Evolutionary conservation across 2,113 vertebrate genomes (phyloP), one percentile per base, ranked within the genome.

Genomic region (Trinectes maculatus): DNA sequence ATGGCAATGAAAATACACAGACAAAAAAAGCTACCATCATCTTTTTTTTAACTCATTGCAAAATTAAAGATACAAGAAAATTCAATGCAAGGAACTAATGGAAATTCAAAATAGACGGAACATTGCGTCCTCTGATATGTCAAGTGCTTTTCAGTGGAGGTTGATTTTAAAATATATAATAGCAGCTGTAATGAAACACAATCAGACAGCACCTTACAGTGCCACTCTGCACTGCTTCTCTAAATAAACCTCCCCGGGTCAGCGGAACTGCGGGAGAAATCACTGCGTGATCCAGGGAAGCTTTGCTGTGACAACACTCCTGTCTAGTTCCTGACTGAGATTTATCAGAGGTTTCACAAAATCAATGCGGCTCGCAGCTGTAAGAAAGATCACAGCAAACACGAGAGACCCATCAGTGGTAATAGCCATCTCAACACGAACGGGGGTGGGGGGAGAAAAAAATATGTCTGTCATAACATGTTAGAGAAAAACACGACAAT

Each of bases 261-360:
- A 83, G 72, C 21, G 71, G 57, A 80, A 49, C 86, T 80, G 85
- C 78, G 57, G 77, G 71, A 84, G 70, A 85, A 88, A 89, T 89
- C 83, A 69, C 69, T 31, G 75, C 25, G 42, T 71, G 85, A 91
- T 90, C 89, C 77, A n/a, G 73, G 55, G 67, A 85, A 86, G 89
- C 89, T 91, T 90, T 89, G 87, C 89, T 86, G 83, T 88, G 64
- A 79, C 84, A 88, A 89, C 85, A 83, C 75, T 71, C 66, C 78
- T 59, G 83, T 88, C 82, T 87, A 73, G 82, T 88, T 89, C 78
- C 75, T 81, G 86, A 82, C 82, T 83, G 77, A 81, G 83, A 86
- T 86, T 90, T 86, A 90, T 90, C 86, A 87, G 82, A 89, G 80
- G 79, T 90, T 84, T 87, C 83, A 83, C 66, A 85, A 87, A 93